phyloP scores from a whole-genome alignment of 1,140 invertebrate species.

The Caenorhabditis remanei region DNA sequence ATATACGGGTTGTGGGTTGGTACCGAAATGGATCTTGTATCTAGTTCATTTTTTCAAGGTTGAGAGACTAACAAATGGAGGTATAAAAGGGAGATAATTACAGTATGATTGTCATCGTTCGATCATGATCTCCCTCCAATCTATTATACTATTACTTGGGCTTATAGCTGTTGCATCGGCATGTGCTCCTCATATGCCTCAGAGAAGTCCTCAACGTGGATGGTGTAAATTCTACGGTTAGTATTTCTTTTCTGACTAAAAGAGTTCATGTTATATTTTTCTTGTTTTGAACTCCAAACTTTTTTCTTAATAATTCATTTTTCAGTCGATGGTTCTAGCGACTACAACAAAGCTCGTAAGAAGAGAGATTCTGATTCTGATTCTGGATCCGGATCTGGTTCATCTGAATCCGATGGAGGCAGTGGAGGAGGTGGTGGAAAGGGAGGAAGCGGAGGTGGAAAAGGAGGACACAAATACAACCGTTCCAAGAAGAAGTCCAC shows the following conservation, averaged over 20 bases:
- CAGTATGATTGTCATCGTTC: background rate
- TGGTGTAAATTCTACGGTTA: constrained; percentile 22
- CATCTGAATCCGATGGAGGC: constrained; percentile 4
- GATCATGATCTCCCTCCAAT: background rate
- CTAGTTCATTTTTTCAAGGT: constrained; percentile 1
- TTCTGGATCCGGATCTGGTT: background rate
- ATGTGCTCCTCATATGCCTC: constrained; percentile 30
- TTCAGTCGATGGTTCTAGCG: constrained; percentile 22
- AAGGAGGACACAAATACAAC: background rate
- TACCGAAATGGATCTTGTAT: background rate
- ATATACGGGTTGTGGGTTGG: constrained; percentile 44
- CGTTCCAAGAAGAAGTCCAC: constrained; percentile 1
- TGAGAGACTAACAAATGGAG: background rate
- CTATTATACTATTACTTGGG: background rate
- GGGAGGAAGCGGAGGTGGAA: background rate
- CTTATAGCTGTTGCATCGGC: background rate
- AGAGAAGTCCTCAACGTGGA: background rate
- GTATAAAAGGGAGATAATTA: background rate
- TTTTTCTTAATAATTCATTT: background rate
- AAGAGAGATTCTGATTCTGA: constrained; percentile 15
- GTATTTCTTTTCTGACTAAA: background rate
- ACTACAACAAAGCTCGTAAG: background rate
- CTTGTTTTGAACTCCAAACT: background rate
- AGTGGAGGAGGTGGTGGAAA: background rate
- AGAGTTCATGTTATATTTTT: no score